Conservation (phyloP, 1,140 invertebrate species). For the Trichogramma pretiosum region DNA sequence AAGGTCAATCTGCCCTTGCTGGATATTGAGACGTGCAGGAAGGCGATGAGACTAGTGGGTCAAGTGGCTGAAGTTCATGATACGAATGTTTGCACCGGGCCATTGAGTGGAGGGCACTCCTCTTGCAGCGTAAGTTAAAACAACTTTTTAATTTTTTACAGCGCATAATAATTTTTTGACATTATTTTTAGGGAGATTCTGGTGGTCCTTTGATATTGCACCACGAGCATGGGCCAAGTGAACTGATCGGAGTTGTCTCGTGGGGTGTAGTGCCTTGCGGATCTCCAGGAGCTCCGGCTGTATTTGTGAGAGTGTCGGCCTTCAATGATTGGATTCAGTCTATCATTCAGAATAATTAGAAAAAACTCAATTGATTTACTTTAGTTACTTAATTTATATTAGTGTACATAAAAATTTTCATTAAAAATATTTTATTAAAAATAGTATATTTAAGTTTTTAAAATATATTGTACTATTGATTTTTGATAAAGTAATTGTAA, state of each 20-base stretch:
- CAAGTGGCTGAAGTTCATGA: slow-evolving; percentile 25
- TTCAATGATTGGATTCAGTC: slow-evolving; percentile 31
- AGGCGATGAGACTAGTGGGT: slow-evolving; percentile 11
- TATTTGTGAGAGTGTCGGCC: slow-evolving; percentile 34
- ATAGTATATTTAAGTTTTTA: too few species aligned
- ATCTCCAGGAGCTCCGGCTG: slow-evolving; percentile 24
- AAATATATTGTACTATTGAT: too few species aligned
- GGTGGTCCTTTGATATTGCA: slow-evolving; percentile 38
- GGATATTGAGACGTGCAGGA: slow-evolving; percentile 19
- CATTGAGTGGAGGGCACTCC: slow-evolving; percentile 44
- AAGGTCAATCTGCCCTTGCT: slow-evolving; percentile 27
- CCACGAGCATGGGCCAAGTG: slow-evolving; percentile 18
- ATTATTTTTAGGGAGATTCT: slow-evolving; percentile 35
- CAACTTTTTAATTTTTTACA: too few species aligned
- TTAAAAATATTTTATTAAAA: neutral
- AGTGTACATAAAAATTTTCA: too few species aligned
- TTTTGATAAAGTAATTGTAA: too few species aligned
- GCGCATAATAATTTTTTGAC: slow-evolving; percentile 28
- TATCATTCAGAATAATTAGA: neutral
- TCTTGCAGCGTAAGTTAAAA: slow-evolving; percentile 59
- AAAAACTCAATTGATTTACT: neutral
- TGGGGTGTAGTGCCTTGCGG: slow-evolving; percentile 43
- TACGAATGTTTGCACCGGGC: slow-evolving; percentile 52
- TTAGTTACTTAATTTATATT: slow-evolving; percentile 13
- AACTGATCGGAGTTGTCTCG: slow-evolving; percentile 40